Conservation (phyloP, 2,888 invertebrate species). For the Cordilura impudica region DNA sequence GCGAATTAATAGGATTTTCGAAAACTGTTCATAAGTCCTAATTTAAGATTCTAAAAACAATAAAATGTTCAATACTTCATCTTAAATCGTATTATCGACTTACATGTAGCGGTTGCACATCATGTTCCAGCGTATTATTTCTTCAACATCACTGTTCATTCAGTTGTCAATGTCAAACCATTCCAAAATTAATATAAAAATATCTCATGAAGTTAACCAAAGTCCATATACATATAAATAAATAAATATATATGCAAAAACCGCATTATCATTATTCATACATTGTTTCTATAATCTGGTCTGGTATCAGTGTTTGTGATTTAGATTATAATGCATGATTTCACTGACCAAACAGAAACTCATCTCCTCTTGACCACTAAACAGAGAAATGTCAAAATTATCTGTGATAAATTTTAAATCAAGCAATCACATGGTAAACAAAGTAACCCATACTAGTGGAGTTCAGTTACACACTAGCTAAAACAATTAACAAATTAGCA, state of each 20-base stretch:
- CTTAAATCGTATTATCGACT: too few species aligned
- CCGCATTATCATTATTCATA: conserved; percentile 6
- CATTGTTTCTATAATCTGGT: conserved; percentile 1
- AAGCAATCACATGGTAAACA: too few species aligned
- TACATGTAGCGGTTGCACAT: too few species aligned
- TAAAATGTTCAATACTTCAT: too few species aligned
- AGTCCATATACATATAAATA: too few species aligned
- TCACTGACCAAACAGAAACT: conserved; percentile 5
- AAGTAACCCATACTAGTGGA: too few species aligned
- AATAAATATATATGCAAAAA: conserved; percentile 12
- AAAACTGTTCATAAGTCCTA: too few species aligned
- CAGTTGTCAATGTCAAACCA: conserved; percentile 13
- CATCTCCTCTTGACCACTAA: conserved; percentile 32
- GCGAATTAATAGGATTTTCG: too few species aligned
- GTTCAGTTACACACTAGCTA: background rate
- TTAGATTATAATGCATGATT: conserved; percentile 20
- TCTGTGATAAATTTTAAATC: conserved; percentile 24
- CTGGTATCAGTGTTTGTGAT: background rate
- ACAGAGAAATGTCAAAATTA: conserved; percentile 33
- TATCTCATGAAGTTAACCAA: conserved; percentile 1
- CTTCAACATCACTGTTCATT: too few species aligned
- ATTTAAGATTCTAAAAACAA: too few species aligned
- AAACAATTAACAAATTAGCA: conserved; percentile 11
- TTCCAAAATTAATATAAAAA: background rate
- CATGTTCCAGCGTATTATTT: too few species aligned